A percentile compares a stretch with the other conserved stretches of the same genome.
phyloP scores from a whole-genome alignment of 2,888 invertebrate species.

The Endomychus coccineus region DNA sequence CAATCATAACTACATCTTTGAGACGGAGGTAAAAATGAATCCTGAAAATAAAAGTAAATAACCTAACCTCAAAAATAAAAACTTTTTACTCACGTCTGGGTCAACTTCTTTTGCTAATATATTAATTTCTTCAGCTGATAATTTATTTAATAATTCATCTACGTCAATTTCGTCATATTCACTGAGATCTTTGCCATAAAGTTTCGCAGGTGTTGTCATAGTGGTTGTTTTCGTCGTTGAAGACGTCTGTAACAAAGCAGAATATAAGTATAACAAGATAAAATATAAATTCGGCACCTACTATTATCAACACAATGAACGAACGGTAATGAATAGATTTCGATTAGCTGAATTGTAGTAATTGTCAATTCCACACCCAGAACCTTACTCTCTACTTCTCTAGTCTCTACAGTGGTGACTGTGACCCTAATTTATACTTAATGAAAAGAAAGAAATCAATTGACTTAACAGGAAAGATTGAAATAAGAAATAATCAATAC shows the following conservation, averaged over 20 bases:
- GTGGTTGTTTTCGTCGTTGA: conserved; percentile 82
- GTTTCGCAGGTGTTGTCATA: conserved; percentile 83
- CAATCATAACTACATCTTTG: conserved; percentile 96
- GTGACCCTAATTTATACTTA: too few species aligned
- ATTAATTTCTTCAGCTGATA: conserved; percentile 92
- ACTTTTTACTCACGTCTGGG: conserved; percentile 81
- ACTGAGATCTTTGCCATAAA: conserved; percentile 84
- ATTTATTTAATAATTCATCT: conserved; percentile 86
- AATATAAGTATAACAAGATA: conserved; percentile 13
- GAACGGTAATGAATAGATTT: not conserved
- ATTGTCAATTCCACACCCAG: too few species aligned
- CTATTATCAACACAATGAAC: not conserved
- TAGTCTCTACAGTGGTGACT: too few species aligned
- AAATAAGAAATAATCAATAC: too few species aligned
- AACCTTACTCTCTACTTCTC: too few species aligned
- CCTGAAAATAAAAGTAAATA: conserved; percentile 55
- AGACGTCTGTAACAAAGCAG: conserved; percentile 64
- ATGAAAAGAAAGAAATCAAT: too few species aligned
- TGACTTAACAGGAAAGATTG: too few species aligned
- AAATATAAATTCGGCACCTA: not conserved
- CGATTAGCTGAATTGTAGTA: not conserved
- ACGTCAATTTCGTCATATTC: conserved; percentile 93
- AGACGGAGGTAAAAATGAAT: conserved; percentile 91
- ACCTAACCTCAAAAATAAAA: conserved; percentile 8
- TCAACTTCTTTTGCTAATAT: conserved; percentile 98